Base-by-base conservation (phyloP, 2,888 invertebrate species). In the Microplitis manilae region DNA sequence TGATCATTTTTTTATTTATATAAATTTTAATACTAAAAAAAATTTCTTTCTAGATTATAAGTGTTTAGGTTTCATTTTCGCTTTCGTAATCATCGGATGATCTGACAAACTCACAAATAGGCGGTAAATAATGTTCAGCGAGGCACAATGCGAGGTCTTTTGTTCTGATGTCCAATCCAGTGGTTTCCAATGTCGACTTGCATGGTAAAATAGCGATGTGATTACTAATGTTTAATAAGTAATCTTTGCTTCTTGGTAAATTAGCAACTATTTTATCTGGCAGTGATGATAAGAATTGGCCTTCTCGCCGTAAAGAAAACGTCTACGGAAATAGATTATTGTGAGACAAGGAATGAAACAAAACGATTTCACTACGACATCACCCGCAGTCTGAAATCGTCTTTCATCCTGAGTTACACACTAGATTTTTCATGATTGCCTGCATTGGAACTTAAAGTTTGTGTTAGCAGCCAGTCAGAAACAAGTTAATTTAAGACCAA, bases 171-270 rank as follows among this genome's bases (percentile, higher is more conserved):
- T 78, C 17, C n/a, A 86, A 68, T 30, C 85, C 86, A 13, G 69
- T 78, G n/a, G 76, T 82, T 8, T n/a, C n/a, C n/a, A 88, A 75
- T 39, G 76, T 77, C 13, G 75, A 81, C 30, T 84, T 82, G 70
- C 86, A 86, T 5, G 87, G 86, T 67, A 88, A 71, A 59, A 87
- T 30, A 5, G 89, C 88, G 62, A 80, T 84, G 77, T 89, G 89
- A 71, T 86, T 84, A 60, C 68, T 79, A 39, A 89, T 81, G 76
- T 81, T 86, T 30, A 89, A 77, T 9, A 84, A 77, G 1, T 39
- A 60, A 72, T 88, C 81, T 9, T 83, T 68, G 68, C 78, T 82
- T 38, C 72, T 41, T 6, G 74, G 67, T 5, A 86, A 81, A 77
- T 84, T 79, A 20, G 80, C 41, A 13, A 85, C 59, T 5, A 82